Conservation (phyloP, 2,888 invertebrate species). For the Tricholauxania praeusta region DNA sequence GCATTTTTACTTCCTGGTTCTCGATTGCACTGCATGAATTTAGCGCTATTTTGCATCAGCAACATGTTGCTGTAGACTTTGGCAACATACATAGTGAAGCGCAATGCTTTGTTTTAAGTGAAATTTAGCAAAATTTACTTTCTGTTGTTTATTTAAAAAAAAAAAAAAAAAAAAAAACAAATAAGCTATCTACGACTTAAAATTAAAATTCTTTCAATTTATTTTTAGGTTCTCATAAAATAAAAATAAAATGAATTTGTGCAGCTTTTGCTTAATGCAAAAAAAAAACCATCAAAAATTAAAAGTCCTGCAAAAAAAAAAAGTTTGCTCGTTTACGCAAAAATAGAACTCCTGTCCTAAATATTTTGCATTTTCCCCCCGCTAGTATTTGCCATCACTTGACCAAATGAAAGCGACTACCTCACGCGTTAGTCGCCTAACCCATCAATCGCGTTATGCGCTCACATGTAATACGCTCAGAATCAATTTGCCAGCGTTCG, state of each 20-base stretch:
- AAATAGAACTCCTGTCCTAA: too few relatives aligned
- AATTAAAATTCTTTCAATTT: too few relatives aligned
- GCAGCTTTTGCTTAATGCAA: too few relatives aligned
- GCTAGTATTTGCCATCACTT: too few relatives aligned
- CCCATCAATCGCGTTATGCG: background rate
- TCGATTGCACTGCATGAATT: background rate
- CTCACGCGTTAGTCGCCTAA: too few relatives aligned
- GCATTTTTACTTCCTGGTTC: conserved; percentile 34
- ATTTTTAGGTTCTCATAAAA: too few relatives aligned
- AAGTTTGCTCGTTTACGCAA: too few relatives aligned
- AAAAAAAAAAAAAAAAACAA: background rate
- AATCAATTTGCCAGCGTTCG: conserved; percentile 16
- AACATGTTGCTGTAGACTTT: background rate
- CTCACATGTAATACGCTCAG: background rate
- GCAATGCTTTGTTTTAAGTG: background rate
- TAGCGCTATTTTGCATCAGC: background rate
- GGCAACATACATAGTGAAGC: background rate
- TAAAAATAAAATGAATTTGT: too few relatives aligned
- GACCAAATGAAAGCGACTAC: too few relatives aligned
- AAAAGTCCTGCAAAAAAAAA: conserved; percentile 11
- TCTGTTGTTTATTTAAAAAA: too few relatives aligned
- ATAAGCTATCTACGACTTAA: background rate
- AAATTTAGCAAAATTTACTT: conserved; percentile 1
- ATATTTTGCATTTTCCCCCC: background rate
- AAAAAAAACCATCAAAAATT: too few relatives aligned